Conservation (phyloP, 1,140 invertebrate species). For the Lucilia sericata region DNA sequence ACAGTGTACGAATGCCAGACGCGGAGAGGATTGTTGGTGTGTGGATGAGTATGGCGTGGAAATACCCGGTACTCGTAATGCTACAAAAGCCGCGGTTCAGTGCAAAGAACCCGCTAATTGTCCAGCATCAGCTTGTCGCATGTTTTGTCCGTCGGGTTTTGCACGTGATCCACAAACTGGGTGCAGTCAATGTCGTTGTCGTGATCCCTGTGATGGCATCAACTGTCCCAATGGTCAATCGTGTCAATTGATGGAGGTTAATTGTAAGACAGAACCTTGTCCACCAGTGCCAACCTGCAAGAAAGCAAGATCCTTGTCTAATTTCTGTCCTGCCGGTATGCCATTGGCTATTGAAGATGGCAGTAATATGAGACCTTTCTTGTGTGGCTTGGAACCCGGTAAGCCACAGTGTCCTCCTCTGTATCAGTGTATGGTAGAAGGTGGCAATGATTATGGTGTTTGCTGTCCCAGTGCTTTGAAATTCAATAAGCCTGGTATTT, state of each 20-base stretch:
- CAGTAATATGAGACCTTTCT: slow-evolving; percentile 78
- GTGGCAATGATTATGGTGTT: slow-evolving; percentile 86
- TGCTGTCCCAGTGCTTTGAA: slow-evolving; percentile 84
- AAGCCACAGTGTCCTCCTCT: slow-evolving; percentile 85
- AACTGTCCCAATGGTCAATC: slow-evolving; percentile 80
- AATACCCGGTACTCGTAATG: slow-evolving; percentile 79
- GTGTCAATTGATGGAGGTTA: slow-evolving; percentile 83
- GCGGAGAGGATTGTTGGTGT: slow-evolving; percentile 81
- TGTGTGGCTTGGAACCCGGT: slow-evolving; percentile 83
- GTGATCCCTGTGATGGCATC: slow-evolving; percentile 81
- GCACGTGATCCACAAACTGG: slow-evolving; percentile 72
- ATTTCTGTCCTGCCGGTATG: slow-evolving; percentile 82
- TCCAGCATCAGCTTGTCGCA: slow-evolving; percentile 84
- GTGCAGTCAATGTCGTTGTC: slow-evolving; percentile 83
- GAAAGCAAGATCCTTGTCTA: slow-evolving; percentile 77
- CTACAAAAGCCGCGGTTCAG: slow-evolving; percentile 74
- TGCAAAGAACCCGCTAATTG: slow-evolving; percentile 79
- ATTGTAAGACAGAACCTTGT: slow-evolving; percentile 81
- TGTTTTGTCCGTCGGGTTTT: slow-evolving; percentile 88
- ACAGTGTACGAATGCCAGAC: slow-evolving; percentile 78
- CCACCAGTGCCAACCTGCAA: slow-evolving; percentile 87
- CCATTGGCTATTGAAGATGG: slow-evolving; percentile 78
- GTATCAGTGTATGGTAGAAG: slow-evolving; percentile 82
- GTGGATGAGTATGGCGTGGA: slow-evolving; percentile 84
- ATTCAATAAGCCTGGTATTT: slow-evolving; percentile 81